These are phyloP conservation scores for Eupeodes luniger DNA, from an alignment of 2,888 invertebrate genomes.

Conservation along the genomic window DNA sequence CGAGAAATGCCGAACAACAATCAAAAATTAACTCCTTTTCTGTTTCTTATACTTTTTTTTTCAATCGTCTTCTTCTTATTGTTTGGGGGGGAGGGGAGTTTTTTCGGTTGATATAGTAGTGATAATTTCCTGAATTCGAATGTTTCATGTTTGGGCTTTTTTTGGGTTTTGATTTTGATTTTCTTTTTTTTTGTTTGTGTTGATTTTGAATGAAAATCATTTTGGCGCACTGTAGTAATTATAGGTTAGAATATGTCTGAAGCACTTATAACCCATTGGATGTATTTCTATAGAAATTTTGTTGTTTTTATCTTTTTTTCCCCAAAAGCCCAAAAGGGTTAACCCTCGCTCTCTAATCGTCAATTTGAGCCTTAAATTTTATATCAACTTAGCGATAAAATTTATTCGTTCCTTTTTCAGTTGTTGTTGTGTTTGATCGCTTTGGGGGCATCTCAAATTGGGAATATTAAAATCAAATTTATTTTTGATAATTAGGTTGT, in stretches of 20 bases:
- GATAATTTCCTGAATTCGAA: conserved; percentile 72
- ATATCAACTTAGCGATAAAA: conserved; percentile 39
- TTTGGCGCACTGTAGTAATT: conserved; percentile 69
- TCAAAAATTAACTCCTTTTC: conserved; percentile 56
- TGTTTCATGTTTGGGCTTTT: conserved; percentile 46
- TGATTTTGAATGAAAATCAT: conserved; percentile 67
- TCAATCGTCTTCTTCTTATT: background rate
- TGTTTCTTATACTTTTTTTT: background rate
- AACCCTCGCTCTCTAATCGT: conserved; percentile 40
- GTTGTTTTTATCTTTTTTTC: conserved; percentile 20
- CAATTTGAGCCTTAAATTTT: conserved; percentile 25
- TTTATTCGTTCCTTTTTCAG: conserved; percentile 7
- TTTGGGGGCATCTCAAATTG: conserved; percentile 48
- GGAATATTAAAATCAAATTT: conserved; percentile 66
- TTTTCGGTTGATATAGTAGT: conserved; percentile 46
- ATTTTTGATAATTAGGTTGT: conserved; percentile 53
- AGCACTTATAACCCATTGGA: conserved; percentile 26
- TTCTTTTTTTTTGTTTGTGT: conserved; percentile 2
- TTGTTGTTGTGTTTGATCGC: conserved; percentile 9
- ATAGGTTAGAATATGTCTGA: conserved; percentile 68
- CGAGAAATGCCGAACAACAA: conserved; percentile 64
- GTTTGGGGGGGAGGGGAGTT: background rate
- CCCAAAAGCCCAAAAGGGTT: conserved; percentile 28
- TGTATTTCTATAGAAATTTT: conserved; percentile 62
- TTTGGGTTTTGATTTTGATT: background rate